A percentile compares a stretch with the other conserved stretches of the same genome.
phyloP scores from a whole-genome alignment of 2,797 vertebrate species.

The Parauchenoglanis punctatus region DNA sequence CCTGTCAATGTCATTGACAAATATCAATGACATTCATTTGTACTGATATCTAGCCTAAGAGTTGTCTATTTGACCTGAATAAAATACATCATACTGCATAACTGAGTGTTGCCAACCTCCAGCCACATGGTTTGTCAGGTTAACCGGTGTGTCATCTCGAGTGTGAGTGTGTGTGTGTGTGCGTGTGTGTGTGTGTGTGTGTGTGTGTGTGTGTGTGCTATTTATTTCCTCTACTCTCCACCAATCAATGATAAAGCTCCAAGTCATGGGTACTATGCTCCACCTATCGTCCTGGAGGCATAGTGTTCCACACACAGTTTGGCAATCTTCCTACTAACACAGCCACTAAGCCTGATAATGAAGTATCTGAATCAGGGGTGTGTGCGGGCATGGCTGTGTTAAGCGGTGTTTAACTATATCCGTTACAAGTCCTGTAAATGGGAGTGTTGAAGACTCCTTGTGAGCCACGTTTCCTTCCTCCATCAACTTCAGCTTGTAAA shows the following conservation, averaged over 20 bases:
- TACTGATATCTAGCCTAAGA: constrained; percentile 6
- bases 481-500: neutral
- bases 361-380: neutral
- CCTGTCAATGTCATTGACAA: constrained; percentile 1
- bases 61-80: neutral
- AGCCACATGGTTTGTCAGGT: neutral
- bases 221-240: neutral
- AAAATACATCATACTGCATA: neutral
- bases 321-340: neutral
- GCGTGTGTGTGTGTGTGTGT: constrained; percentile 32
- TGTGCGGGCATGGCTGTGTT: neutral
- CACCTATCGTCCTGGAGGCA: neutral
- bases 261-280: neutral
- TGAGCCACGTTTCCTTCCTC: neutral
- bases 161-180: neutral
- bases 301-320: neutral
- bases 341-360: neutral
- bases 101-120: neutral
- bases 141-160: neutral
- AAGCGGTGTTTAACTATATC: neutral
- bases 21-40: constrained; percentile 2
- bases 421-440: neutral
- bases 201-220: neutral
- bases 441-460: neutral
- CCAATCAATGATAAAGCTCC: neutral